Conservation (phyloP, 2,888 invertebrate genomes). For the Scrobipalpa costella region DNA sequence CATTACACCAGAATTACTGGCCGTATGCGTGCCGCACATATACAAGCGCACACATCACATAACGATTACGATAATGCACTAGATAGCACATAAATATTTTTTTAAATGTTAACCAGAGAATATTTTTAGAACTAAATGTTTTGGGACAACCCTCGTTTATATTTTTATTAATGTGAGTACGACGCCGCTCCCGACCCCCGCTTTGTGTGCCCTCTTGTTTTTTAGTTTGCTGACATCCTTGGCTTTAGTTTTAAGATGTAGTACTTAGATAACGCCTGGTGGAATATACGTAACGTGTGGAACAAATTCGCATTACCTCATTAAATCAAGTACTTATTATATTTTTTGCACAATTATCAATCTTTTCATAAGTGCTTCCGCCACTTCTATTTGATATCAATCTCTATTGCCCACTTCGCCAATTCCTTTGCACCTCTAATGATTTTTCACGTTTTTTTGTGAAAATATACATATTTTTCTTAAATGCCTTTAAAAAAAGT, state of each 20-base stretch:
- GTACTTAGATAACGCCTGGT: slow-evolving; percentile 46
- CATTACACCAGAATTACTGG: slow-evolving; percentile 82
- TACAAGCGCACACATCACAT: slow-evolving; percentile 81
- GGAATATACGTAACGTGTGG: slow-evolving; percentile 29
- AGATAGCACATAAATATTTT: slow-evolving; percentile 80
- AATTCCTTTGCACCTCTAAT: not conserved
- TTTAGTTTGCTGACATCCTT: slow-evolving; percentile 46
- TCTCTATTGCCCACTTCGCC: not conserved
- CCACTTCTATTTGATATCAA: too few species aligned
- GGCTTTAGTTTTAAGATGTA: slow-evolving; percentile 37
- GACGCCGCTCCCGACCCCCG: slow-evolving; percentile 76
- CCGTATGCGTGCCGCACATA: slow-evolving; percentile 81
- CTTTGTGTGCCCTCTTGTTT: slow-evolving; percentile 60
- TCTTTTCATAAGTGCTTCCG: not conserved
- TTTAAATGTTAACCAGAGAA: slow-evolving; percentile 69
- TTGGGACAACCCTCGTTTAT: slow-evolving; percentile 82
- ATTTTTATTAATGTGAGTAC: slow-evolving; percentile 59
- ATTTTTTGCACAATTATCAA: not conserved
- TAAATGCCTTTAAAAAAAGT: not conserved
- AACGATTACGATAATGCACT: slow-evolving; percentile 76
- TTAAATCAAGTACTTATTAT: not conserved
- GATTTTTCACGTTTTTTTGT: not conserved
- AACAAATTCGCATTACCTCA: not conserved
- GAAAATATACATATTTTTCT: not conserved
- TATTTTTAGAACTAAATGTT: slow-evolving; percentile 72